Base-by-base conservation (phyloP, 2,888 invertebrate genomes). In the Coenonympha arcania region DNA sequence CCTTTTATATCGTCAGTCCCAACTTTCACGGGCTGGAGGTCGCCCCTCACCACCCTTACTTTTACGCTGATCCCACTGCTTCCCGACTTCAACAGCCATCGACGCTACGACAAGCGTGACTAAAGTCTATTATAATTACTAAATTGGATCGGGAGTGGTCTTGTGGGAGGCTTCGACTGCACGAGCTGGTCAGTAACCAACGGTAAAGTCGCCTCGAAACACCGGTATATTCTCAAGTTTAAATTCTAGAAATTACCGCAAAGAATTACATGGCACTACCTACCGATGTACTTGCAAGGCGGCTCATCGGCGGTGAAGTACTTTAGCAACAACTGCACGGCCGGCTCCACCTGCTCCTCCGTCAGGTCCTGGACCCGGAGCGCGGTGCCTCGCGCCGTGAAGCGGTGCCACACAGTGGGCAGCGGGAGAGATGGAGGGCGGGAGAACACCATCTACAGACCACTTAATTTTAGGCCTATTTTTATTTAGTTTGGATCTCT, bases 301-400 rank as follows among this genome's bases (percentile, higher is more conserved):
- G 88, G 88, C 49, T 89, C 89, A 31, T 88, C 88, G n/a, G 66
- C 66, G 1, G 79, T 76, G 59, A 88, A 89, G 56, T 84, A 69
- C 1, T 64, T 69, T 1, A 65, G 60, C 61, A 89, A 73, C 52
- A 85, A 65, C 1, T 77, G 67, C 1, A 88, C 56, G 0, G 85
- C 78, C 0, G 69, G 64, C 1, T 83, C 79, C 40, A 66, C 60
- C 61, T 78, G 64, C 6, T 88, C 87, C 1, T 76, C 76, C 0
- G 87, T 81, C 4, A 88, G 64, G 55, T 89, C 88, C 56, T 88
- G 88, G 43, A 89, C 67, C 6, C 84, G 68, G 0, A 84, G 69
- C 1, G 55, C 47, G 20, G 55, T 52, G 55, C 19, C 64, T 55
- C 76, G 3, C 16, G 62, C 79, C 11, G 72, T 61, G 62, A 88